A percentile compares a stretch with the other conserved stretches of the same genome.
phyloP scores from a whole-genome alignment of 1,140 invertebrate genomes.

The Drosophila paulistorum region DNA sequence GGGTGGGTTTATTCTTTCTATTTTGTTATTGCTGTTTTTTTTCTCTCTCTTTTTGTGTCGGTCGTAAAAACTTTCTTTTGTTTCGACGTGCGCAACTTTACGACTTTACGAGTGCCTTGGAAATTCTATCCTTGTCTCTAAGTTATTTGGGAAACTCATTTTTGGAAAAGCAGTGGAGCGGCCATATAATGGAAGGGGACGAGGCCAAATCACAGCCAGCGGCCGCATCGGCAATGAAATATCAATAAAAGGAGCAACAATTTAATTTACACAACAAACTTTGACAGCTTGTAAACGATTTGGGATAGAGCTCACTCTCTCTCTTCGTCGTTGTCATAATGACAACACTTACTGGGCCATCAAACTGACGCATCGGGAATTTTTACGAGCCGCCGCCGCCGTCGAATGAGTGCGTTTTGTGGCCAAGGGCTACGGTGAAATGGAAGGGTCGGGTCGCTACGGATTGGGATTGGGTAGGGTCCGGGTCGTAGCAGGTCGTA shows the following conservation, averaged over 20 bases:
- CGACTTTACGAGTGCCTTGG: constrained; percentile 67
- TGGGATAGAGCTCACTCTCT: constrained; percentile 17
- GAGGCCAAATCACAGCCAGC: constrained; percentile 54
- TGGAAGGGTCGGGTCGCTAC: constrained; percentile 54
- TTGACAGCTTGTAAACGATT: constrained; percentile 63
- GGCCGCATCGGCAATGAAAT: constrained; percentile 58
- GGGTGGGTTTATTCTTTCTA: not conserved
- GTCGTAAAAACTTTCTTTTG: constrained; percentile 79
- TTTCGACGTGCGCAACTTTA: constrained; percentile 74
- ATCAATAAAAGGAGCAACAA: constrained; percentile 79
- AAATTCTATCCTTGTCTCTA: constrained; percentile 22
- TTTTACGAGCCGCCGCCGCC: constrained; percentile 66
- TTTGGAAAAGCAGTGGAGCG: too few species aligned
- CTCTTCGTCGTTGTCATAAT: constrained; percentile 46
- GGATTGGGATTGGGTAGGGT: constrained; percentile 3
- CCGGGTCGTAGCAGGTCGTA: constrained; percentile 7
- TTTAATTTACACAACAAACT: constrained; percentile 77
- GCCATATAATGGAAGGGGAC: not conserved
- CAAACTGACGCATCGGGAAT: constrained; percentile 60
- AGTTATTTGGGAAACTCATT: too few species aligned
- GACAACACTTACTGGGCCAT: constrained; percentile 67
- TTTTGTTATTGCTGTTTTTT: not conserved
- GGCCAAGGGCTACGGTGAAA: constrained; percentile 44
- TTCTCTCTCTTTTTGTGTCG: constrained; percentile 26
- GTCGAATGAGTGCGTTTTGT: constrained; percentile 2